Percentiles rank a stretch among this genome's conserved stretches.
Conservation (phyloP, 1,140 invertebrate genomes). For the Teleogryllus occipitalis region DNA sequence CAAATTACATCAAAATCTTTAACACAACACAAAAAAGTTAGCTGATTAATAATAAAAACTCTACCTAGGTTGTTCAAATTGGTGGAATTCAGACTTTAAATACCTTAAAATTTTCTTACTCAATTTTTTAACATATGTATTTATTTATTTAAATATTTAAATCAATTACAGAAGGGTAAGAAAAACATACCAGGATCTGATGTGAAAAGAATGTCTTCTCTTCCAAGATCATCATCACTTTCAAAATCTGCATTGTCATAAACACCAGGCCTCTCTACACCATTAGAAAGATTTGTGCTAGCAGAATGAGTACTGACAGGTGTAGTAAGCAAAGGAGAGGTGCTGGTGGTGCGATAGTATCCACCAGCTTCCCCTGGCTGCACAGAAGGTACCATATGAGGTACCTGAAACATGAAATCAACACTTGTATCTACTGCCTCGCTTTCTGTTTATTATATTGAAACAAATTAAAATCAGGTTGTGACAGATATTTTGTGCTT, state of each 20-base stretch:
- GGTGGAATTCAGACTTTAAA: too few species aligned
- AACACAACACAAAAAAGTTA: too few species aligned
- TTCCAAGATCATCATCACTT: conserved; percentile 80
- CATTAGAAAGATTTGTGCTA: conserved; percentile 47
- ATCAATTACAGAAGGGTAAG: conserved; percentile 19
- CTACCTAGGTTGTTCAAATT: neutral
- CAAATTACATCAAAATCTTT: neutral
- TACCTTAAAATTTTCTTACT: neutral
- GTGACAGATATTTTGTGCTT: too few species aligned
- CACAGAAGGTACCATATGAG: conserved; percentile 27
- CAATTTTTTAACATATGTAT: conserved; percentile 9
- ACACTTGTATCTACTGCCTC: neutral
- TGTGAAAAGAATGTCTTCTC: conserved; percentile 78
- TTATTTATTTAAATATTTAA: conserved; percentile 31
- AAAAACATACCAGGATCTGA: conserved; percentile 55
- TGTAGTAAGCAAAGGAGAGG: conserved; percentile 40
- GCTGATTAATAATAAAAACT: neutral
- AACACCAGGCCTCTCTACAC: conserved; percentile 43
- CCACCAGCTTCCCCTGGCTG: conserved; percentile 23
- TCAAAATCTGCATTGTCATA: conserved; percentile 69
- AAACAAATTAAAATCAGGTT: too few species aligned
- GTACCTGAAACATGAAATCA: conserved; percentile 22
- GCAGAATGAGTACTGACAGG: conserved; percentile 37
- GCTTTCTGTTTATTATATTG: too few species aligned
- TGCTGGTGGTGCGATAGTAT: conserved; percentile 31